These are phyloP conservation scores for Sclerodermus sp. DNA, from an alignment of 2,888 invertebrate genomes.

Conservation along the genomic window DNA sequence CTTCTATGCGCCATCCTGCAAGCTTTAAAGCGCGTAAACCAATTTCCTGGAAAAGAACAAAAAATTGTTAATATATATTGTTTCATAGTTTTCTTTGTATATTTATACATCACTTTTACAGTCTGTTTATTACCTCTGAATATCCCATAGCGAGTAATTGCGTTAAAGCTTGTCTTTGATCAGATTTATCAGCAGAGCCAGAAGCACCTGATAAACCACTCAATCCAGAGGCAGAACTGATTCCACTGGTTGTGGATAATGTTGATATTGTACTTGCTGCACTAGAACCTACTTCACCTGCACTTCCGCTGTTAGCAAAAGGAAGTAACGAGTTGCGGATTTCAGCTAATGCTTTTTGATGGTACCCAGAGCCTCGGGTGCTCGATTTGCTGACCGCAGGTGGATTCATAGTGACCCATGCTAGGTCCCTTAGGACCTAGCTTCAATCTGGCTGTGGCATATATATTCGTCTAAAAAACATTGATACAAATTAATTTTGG, in stretches of 20 bases:
- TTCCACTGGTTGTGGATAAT: slow-evolving; percentile 65
- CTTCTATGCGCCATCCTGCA: slow-evolving; percentile 71
- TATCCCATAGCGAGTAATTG: slow-evolving; percentile 74
- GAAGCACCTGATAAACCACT: slow-evolving; percentile 66
- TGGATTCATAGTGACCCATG: slow-evolving; percentile 62
- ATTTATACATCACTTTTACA: neutral
- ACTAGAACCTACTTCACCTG: slow-evolving; percentile 70
- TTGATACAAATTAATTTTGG: slow-evolving; percentile 1
- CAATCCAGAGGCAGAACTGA: slow-evolving; percentile 64
- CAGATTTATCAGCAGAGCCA: slow-evolving; percentile 67
- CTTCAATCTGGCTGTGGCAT: slow-evolving; percentile 53
- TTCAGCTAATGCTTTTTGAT: slow-evolving; percentile 84
- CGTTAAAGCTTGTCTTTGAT: slow-evolving; percentile 67
- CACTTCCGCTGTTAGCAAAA: slow-evolving; percentile 71
- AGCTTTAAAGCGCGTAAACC: slow-evolving; percentile 71
- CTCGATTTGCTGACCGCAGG: slow-evolving; percentile 63
- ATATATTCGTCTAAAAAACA: slow-evolving; percentile 33
- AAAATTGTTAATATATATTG: neutral
- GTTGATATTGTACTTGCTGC: slow-evolving; percentile 75
- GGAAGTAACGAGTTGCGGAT: slow-evolving; percentile 81
- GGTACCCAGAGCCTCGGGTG: slow-evolving; percentile 77
- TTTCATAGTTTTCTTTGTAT: neutral
- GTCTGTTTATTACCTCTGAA: slow-evolving; percentile 65
- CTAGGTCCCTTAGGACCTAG: slow-evolving; percentile 57
- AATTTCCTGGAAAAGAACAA: slow-evolving; percentile 64